phyloP scores from a whole-genome alignment of 2,113 vertebrate genomes.

The Dipodomys spectabilis region DNA sequence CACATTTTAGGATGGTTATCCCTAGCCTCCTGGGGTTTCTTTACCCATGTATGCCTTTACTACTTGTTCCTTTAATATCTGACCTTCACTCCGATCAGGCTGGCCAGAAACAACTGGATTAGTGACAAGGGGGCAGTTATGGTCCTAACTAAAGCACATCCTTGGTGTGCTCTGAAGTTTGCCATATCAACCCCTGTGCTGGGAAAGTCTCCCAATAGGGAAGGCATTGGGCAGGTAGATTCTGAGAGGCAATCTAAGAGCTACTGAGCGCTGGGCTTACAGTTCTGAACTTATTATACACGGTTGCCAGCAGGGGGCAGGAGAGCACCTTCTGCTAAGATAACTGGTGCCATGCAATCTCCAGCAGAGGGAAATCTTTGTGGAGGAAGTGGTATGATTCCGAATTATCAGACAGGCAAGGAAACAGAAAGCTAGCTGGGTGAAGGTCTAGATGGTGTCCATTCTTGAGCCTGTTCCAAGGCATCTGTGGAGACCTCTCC shows the following conservation, averaged over 20 bases:
- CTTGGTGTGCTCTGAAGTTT: neutral
- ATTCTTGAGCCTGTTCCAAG: neutral
- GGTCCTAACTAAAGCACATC: neutral
- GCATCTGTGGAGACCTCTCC: neutral
- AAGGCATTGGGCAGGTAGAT: rapidly evolving
- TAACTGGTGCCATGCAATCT: rapidly evolving
- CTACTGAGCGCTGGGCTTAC: rapidly evolving
- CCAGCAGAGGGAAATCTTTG: neutral
- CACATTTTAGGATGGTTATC: neutral
- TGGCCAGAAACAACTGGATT: neutral
- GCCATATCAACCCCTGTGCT: neutral
- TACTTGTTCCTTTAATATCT: neutral
- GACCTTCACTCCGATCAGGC: neutral
- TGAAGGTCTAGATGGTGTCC: no score
- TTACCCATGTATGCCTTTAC: neutral
- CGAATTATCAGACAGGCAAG: neutral
- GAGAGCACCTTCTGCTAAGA: neutral
- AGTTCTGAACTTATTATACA: neutral
- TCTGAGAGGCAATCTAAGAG: no score
- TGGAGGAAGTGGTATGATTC: neutral
- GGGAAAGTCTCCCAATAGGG: neutral
- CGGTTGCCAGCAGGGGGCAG: conserved; percentile 19
- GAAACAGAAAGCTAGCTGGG: neutral
- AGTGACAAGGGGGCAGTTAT: neutral
- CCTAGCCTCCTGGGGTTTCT: neutral